phyloP scores from a whole-genome alignment of 2,113 vertebrate genomes.

The human region GRCh38 chr1:58797001-58797500 shows the following conservation, averaged over 20 bases:
- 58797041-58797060: neutral
- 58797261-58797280: conserved; percentile 19
- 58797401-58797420: neutral
- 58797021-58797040: conserved; percentile 30
- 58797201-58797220: neutral
- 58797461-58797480: neutral
- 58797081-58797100: conserved; percentile 33
- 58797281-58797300: neutral
- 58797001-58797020: neutral
- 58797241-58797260: conserved; percentile 1
- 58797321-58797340: neutral
- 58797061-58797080: conserved; percentile 42
- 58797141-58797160: conserved; percentile 13
- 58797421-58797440: neutral
- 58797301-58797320: neutral
- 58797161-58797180: neutral
- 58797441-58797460: neutral
- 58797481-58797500: neutral
- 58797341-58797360: conserved; percentile 17
- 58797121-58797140: conserved; percentile 16
- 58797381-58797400: conserved; percentile 20
- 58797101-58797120: neutral
- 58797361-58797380: neutral
- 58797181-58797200: neutral
- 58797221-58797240: conserved; percentile 11